A percentile compares a stretch with the other conserved stretches of the same genome.
phyloP scores from a whole-genome alignment of 2,797 vertebrate species.

The Gymnoscopelus microlampas region DNA sequence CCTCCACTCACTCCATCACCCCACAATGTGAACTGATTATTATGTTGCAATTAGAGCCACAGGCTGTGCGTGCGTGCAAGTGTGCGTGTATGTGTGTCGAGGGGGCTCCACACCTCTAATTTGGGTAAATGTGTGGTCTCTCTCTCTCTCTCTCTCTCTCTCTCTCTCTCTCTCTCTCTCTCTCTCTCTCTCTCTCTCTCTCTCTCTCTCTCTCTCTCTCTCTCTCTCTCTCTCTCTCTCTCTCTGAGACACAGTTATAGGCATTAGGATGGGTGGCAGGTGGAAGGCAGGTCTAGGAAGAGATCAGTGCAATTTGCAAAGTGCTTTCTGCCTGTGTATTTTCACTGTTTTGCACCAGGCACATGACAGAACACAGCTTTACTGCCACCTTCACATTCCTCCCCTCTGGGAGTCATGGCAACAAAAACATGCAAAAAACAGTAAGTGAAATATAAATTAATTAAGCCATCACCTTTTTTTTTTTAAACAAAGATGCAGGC shows the following conservation, averaged over 20 bases:
- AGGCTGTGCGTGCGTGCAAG: not conserved
- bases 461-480: not conserved
- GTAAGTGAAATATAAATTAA: constrained; percentile 14
- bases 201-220: too few relatives aligned
- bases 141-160: not conserved
- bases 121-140: not conserved
- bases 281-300: constrained; percentile 56
- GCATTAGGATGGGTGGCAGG: constrained; percentile 60
- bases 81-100: not conserved
- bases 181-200: too few relatives aligned
- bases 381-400: constrained; percentile 39
- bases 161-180: too few relatives aligned
- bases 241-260: constrained; percentile 39
- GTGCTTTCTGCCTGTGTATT: constrained; percentile 56
- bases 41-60: not conserved
- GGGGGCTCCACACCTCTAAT: too few relatives aligned
- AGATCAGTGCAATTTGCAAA: constrained; percentile 71
- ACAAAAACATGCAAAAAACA: constrained; percentile 35
- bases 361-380: constrained; percentile 22
- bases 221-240: not conserved
- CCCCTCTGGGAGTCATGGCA: constrained; percentile 7
- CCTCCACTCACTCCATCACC: too few relatives aligned
- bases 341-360: constrained; percentile 14
- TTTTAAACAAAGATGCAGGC: too few relatives aligned
- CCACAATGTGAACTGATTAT: too few relatives aligned